A percentile compares a stretch with the other conserved stretches of the same genome.
phyloP scores from a whole-genome alignment of 2,888 invertebrate species.

The Andricus curvator region DNA sequence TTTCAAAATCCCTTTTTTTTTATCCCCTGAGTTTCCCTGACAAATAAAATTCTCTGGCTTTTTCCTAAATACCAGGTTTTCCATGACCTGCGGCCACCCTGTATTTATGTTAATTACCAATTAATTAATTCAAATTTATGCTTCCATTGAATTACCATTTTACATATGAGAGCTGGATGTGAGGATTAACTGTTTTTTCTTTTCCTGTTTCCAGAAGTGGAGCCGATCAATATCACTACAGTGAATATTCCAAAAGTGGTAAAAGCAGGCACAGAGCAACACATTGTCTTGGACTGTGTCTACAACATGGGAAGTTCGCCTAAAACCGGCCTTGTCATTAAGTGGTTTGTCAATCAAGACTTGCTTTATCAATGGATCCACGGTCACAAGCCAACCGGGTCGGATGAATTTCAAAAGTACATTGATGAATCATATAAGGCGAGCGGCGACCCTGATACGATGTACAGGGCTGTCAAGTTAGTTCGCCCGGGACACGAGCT shows the following conservation, averaged over 20 bases:
- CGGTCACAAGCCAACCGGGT: constrained; percentile 83
- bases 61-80: too few species aligned
- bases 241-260: constrained; percentile 83
- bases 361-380: constrained; percentile 92
- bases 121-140: background rate
- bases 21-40: too few species aligned
- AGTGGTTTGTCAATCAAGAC: constrained; percentile 86
- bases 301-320: constrained; percentile 82
- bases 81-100: too few species aligned
- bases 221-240: constrained; percentile 82
- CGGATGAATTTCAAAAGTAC: constrained; percentile 76
- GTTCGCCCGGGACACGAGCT: constrained; percentile 84
- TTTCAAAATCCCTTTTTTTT: too few species aligned
- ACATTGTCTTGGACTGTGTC: constrained; percentile 86
- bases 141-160: background rate
- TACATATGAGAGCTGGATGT: background rate
- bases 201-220: constrained; percentile 79
- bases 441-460: constrained; percentile 84
- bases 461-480: constrained; percentile 86
- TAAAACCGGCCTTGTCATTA: constrained; percentile 85
- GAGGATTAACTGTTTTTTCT: background rate
- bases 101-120: too few species aligned
- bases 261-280: constrained; percentile 81
- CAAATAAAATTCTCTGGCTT: too few species aligned
- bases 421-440: constrained; percentile 83